A percentile compares a stretch with the other conserved stretches of the same genome.
phyloP scores from a whole-genome alignment of 2,113 vertebrate genomes.

The Xyrauchen texanus region DNA sequence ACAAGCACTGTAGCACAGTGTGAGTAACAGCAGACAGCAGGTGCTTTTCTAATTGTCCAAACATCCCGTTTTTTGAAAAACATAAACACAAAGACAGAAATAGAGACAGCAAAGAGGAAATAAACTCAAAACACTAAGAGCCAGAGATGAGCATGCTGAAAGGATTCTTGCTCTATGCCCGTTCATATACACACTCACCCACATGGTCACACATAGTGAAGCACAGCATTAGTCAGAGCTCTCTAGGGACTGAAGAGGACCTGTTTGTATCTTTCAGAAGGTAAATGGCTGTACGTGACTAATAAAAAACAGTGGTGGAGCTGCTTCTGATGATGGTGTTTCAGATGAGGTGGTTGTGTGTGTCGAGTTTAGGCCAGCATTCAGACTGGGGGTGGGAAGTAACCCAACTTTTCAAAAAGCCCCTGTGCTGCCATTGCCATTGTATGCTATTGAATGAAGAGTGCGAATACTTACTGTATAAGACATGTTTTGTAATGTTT shows the following conservation, averaged over 20 bases:
- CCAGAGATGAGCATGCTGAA: not conserved
- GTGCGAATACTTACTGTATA: too few species aligned
- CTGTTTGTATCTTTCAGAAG: slow-evolving; percentile 19
- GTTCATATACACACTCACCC: too few species aligned
- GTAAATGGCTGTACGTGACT: slow-evolving; percentile 35
- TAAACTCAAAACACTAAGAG: not conserved
- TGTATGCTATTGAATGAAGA: not conserved
- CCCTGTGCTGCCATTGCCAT: not conserved
- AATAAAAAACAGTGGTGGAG: slow-evolving; percentile 21
- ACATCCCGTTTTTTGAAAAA: not conserved
- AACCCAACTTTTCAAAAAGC: slow-evolving; percentile 1
- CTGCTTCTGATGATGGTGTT: slow-evolving; percentile 24
- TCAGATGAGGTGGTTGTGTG: slow-evolving; percentile 4
- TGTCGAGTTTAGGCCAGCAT: slow-evolving; percentile 19
- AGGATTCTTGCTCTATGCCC: not conserved
- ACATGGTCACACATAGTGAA: not conserved
- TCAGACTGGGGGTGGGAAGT: slow-evolving; percentile 16
- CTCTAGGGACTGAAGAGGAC: slow-evolving; percentile 30
- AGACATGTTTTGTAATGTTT: too few species aligned
- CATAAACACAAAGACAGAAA: not conserved
- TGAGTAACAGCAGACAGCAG: slow-evolving; percentile 14
- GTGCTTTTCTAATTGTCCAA: slow-evolving; percentile 15
- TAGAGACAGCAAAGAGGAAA: not conserved
- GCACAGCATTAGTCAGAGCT: slow-evolving; percentile 10
- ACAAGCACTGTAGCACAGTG: not conserved